phyloP scores from a whole-genome alignment of 2,797 vertebrate genomes.

The Chiroxiphia lanceolata region DNA sequence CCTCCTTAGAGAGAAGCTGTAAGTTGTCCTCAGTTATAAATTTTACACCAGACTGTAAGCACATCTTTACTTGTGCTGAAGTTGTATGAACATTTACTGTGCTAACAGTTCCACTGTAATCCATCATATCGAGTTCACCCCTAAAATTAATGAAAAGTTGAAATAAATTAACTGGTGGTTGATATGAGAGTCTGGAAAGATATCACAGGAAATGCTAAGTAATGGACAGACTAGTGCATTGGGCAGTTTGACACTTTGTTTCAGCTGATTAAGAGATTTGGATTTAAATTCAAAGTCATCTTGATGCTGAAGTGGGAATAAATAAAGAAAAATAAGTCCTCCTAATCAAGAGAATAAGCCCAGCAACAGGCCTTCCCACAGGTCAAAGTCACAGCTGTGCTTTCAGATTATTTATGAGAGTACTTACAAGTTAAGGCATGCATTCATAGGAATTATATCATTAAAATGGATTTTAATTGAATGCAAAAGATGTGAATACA shows the following conservation, averaged over 20 bases:
- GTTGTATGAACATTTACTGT: background rate
- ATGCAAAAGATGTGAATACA: background rate
- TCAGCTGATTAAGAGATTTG: background rate
- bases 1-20: background rate
- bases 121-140: background rate
- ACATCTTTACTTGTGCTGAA: background rate
- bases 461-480: background rate
- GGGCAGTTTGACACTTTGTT: background rate
- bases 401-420: background rate
- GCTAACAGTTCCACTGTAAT: background rate
- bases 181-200: background rate
- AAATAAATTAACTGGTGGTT: background rate
- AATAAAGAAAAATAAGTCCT: background rate
- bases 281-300: background rate
- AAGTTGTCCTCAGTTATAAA: background rate
- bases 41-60: background rate
- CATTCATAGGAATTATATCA: background rate
- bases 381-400: background rate
- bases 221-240: background rate
- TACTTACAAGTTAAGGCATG: background rate
- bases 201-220: background rate
- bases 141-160: background rate
- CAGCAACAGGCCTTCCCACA: background rate
- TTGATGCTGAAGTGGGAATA: background rate
- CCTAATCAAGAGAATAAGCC: background rate